phyloP scores from a whole-genome alignment of 2,888 invertebrate species.

The Macropis europaea region DNA sequence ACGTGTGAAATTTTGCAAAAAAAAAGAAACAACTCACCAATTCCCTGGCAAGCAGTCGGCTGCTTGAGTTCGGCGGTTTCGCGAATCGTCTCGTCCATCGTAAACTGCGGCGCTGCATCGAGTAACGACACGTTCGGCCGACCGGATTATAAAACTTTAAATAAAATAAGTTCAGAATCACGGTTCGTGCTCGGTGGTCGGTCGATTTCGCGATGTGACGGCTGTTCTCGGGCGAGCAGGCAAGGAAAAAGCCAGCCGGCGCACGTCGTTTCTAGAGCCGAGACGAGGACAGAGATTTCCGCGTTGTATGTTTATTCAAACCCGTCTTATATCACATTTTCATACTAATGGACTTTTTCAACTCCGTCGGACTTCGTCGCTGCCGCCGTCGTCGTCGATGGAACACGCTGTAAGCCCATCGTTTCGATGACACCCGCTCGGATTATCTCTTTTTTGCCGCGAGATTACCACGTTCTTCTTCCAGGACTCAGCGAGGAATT shows the following conservation, averaged over 20 bases:
- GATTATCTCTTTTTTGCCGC: constrained; percentile 22
- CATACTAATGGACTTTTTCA: constrained; percentile 77
- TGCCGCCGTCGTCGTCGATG: too few relatives aligned
- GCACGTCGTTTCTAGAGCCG: constrained; percentile 31
- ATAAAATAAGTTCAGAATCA: constrained; percentile 74
- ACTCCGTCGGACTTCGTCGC: constrained; percentile 28
- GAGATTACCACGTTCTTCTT: constrained; percentile 15
- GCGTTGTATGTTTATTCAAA: constrained; percentile 72
- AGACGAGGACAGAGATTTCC: constrained; percentile 43
- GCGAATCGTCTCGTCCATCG: background rate
- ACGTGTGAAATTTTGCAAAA: too few relatives aligned
- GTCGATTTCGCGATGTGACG: constrained; percentile 25
- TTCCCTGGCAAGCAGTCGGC: too few relatives aligned
- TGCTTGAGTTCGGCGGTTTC: too few relatives aligned
- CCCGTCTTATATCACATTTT: constrained; percentile 72
- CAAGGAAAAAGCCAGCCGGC: constrained; percentile 29
- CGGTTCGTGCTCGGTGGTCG: constrained; percentile 36
- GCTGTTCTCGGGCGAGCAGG: constrained; percentile 3
- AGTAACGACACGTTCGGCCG: constrained; percentile 46
- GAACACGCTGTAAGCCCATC: constrained; percentile 15
- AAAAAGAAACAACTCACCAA: too few relatives aligned
- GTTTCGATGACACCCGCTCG: background rate
- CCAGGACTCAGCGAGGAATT: background rate
- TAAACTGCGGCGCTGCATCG: background rate
- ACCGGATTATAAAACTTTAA: constrained; percentile 71